Percentiles rank a stretch among this genome's conserved stretches.
These are phyloP conservation scores for Psophia crepitans DNA, from an alignment of 2,113 vertebrate species.

Conservation along the genomic window DNA sequence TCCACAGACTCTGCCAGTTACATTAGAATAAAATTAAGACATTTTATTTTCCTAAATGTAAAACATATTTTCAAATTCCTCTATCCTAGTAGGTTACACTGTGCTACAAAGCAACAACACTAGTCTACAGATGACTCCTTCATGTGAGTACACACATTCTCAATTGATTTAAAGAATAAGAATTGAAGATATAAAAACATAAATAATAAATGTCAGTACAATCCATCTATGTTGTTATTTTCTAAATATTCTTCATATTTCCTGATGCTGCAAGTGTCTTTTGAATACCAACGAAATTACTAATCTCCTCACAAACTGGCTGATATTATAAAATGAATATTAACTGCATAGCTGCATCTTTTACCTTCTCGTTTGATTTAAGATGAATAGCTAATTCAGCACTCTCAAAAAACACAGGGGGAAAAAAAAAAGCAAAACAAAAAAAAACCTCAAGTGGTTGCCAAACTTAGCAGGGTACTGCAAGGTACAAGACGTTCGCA, in stretches of 20 bases:
- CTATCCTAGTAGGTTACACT: neutral
- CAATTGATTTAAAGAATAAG: neutral
- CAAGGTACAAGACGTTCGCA: neutral
- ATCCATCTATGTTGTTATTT: neutral
- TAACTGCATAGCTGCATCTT: neutral
- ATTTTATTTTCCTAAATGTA: neutral
- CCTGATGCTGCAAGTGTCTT: neutral
- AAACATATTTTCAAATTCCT: neutral
- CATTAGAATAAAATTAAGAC: neutral
- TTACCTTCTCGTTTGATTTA: neutral
- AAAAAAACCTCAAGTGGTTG: neutral
- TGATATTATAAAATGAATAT: neutral
- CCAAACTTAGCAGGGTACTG: neutral
- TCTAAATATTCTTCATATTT: neutral
- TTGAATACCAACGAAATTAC: neutral
- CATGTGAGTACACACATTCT: neutral
- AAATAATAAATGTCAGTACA: neutral
- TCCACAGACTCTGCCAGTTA: neutral
- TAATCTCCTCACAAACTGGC: neutral
- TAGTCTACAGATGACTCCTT: neutral
- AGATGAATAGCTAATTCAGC: neutral
- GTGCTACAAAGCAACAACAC: neutral
- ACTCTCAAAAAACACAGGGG: neutral
- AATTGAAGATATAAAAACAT: neutral
- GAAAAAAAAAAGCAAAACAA: neutral